Conservation (phyloP, 64 coral and sea anemone genomes). For the Pachyseris speciosa region DNA sequence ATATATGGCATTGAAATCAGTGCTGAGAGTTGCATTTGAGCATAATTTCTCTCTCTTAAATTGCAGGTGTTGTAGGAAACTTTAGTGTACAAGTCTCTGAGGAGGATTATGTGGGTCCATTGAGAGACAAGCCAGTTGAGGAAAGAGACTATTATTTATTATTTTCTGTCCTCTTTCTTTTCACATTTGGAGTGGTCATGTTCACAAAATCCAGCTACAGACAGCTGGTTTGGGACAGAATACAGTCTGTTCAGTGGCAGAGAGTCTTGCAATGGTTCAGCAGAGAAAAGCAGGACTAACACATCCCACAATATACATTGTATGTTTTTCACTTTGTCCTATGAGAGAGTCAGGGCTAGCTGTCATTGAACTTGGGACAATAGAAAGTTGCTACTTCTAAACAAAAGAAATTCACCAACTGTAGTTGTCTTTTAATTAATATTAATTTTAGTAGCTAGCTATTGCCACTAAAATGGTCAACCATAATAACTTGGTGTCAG, state of each 20-base stretch:
- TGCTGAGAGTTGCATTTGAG: background rate
- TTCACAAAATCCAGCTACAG: conserved; percentile 78
- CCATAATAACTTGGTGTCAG: no score
- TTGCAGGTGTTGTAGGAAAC: conserved; percentile 76
- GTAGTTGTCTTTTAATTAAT: no score
- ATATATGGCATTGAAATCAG: background rate
- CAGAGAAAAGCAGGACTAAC: conserved; percentile 54
- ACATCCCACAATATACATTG: background rate
- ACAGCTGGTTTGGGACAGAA: conserved; percentile 23
- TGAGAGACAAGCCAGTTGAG: conserved; percentile 53
- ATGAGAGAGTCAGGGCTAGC: no score
- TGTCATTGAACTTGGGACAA: no score
- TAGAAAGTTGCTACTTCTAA: no score
- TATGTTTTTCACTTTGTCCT: no score
- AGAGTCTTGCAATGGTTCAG: conserved; percentile 46
- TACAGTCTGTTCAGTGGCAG: conserved; percentile 51
- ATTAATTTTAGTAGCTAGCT: no score
- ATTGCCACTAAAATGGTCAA: no score
- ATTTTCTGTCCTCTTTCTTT: conserved; percentile 63
- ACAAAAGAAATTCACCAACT: no score
- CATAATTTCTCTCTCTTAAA: background rate
- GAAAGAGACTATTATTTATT: conserved; percentile 74
- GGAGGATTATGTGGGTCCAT: conserved; percentile 72
- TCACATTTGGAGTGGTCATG: conserved; percentile 67
- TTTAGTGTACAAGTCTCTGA: conserved; percentile 53